A percentile compares a stretch with the other conserved stretches of the same genome.
These are phyloP conservation scores for Cydia splendana DNA, from an alignment of 1,140 invertebrate genomes.

Conservation along the genomic window DNA sequence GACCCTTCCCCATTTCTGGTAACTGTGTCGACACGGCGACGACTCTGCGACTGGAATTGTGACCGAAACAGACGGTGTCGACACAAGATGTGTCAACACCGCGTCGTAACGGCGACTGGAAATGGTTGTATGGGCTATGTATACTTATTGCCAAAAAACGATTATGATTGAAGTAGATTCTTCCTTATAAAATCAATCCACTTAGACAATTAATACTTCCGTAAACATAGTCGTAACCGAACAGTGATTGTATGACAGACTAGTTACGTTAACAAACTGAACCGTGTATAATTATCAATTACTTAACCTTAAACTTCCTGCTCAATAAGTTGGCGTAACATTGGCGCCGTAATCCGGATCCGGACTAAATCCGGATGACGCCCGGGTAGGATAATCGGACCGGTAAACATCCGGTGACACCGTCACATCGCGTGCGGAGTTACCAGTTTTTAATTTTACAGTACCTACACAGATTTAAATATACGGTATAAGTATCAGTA, in stretches of 20 bases:
- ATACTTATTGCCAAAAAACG: background rate
- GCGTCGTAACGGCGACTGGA: no score
- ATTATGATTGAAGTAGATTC: no score
- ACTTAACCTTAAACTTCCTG: conserved; percentile 22
- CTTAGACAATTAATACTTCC: background rate
- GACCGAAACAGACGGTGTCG: no score
- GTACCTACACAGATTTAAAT: background rate
- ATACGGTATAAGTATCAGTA: no score
- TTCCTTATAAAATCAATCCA: background rate
- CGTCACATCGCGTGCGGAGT: background rate
- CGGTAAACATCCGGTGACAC: conserved; percentile 13
- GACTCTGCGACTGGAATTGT: no score
- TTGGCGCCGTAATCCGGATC: background rate
- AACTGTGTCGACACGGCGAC: no score
- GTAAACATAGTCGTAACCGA: background rate
- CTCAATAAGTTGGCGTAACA: conserved; percentile 7
- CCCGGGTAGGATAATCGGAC: conserved; percentile 1
- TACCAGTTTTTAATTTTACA: background rate
- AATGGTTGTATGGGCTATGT: no score
- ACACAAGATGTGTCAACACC: no score
- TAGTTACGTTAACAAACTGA: background rate
- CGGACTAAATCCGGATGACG: conserved; percentile 3
- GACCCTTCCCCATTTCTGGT: no score
- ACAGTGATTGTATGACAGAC: background rate
- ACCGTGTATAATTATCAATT: background rate